phyloP scores from a whole-genome alignment of 2,797 vertebrate species.

The Cossypha niveicapilla region DNA sequence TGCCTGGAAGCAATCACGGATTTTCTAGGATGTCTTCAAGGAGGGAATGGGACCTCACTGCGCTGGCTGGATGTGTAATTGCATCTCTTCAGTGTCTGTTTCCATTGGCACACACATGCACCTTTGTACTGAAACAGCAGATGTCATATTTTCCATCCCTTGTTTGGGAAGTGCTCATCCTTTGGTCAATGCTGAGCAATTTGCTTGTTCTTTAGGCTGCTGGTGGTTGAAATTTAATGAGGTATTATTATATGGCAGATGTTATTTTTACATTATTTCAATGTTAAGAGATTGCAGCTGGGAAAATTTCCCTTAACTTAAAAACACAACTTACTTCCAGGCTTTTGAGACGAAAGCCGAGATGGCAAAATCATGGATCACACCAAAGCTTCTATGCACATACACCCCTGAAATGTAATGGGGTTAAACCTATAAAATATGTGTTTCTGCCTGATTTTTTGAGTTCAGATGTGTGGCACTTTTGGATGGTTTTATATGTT shows the following conservation, averaged over 20 bases:
- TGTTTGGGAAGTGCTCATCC: neutral
- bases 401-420: neutral
- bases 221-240: neutral
- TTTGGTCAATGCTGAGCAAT: neutral
- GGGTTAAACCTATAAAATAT: neutral
- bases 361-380: neutral
- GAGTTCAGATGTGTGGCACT: neutral
- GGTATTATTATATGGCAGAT: neutral
- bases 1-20: neutral
- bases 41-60: neutral
- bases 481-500: neutral
- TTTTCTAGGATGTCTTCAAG: neutral
- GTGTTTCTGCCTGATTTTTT: neutral
- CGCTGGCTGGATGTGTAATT: neutral
- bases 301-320: neutral
- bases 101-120: neutral
- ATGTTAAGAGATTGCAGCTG: neutral
- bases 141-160: neutral
- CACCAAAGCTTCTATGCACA: neutral
- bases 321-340: neutral
- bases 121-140: neutral
- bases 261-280: neutral
- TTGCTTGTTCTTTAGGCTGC: neutral
- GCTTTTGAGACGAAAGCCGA: neutral
- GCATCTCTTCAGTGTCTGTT: neutral